Evolutionary conservation across 2,888 invertebrate genomes (phyloP).

Genomic region (Rotaria magnacalcarata): DNA sequence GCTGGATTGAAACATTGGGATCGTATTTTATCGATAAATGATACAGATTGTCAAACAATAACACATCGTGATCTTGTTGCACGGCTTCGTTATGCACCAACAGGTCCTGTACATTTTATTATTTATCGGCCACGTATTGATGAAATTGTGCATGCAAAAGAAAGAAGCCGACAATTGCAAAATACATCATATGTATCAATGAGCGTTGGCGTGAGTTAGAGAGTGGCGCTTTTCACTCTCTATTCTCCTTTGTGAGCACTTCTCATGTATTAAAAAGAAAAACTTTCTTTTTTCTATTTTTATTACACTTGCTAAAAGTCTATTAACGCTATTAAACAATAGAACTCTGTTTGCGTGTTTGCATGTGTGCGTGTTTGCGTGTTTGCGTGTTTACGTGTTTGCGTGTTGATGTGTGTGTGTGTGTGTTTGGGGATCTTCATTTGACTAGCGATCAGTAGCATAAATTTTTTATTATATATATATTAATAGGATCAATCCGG

Average conservation of each 20-base stretch:
- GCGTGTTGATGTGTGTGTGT: too few species aligned
- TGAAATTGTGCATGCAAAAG: slow-evolving; percentile 24
- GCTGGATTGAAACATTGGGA: slow-evolving; percentile 37
- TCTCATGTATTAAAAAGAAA: background rate
- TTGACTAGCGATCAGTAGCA: background rate
- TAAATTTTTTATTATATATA: background rate
- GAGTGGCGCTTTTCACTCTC: background rate
- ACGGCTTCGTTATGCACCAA: slow-evolving; percentile 1
- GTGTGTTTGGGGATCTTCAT: background rate
- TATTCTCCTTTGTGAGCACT: background rate
- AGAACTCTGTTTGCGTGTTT: background rate
- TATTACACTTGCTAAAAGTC: background rate
- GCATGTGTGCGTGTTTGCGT: background rate
- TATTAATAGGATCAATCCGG: background rate
- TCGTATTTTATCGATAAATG: slow-evolving; percentile 3
- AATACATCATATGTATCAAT: background rate
- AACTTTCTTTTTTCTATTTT: background rate
- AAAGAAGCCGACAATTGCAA: background rate
- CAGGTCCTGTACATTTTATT: slow-evolving; percentile 6
- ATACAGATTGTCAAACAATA: background rate
- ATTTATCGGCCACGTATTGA: slow-evolving; percentile 30
- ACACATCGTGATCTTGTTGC: slow-evolving; percentile 32
- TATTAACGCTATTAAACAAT: background rate
- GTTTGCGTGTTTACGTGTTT: background rate
- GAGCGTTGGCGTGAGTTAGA: slow-evolving; percentile 19